Conservation (phyloP, 1,140 invertebrate species). For the Brachionus rotundiformis region DNA sequence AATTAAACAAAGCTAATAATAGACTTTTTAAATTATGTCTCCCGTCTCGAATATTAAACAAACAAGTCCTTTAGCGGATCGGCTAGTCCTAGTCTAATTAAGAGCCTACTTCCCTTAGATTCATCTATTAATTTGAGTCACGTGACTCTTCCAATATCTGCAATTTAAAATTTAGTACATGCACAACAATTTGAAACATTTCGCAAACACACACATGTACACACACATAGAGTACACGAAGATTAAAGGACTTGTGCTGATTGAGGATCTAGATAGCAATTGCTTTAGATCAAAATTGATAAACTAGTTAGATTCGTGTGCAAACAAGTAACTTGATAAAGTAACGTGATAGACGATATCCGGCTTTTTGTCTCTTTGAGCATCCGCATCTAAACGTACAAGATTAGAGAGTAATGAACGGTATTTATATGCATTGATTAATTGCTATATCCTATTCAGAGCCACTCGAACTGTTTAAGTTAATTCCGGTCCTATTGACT, state of each 20-base stretch:
- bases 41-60: conserved; percentile 4
- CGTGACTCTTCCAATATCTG: background rate
- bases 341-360: background rate
- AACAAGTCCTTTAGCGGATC: background rate
- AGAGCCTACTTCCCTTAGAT: background rate
- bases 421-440: background rate
- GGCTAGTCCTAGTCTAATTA: background rate
- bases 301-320: background rate
- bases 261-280: background rate
- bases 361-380: background rate
- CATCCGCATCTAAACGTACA: background rate
- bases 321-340: background rate
- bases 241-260: background rate
- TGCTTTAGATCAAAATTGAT: conserved; percentile 2
- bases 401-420: background rate
- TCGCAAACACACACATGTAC: background rate
- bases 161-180: background rate
- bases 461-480: background rate
- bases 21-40: conserved; percentile 11
- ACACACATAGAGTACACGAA: background rate
- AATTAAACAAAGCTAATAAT: background rate
- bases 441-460: background rate
- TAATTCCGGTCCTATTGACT: background rate
- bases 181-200: background rate
- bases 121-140: background rate